Percentiles rank a stretch among this genome's conserved stretches.
These are phyloP conservation scores for Mythimna loreyi DNA, from an alignment of 2,888 invertebrate species.

Conservation along the genomic window DNA sequence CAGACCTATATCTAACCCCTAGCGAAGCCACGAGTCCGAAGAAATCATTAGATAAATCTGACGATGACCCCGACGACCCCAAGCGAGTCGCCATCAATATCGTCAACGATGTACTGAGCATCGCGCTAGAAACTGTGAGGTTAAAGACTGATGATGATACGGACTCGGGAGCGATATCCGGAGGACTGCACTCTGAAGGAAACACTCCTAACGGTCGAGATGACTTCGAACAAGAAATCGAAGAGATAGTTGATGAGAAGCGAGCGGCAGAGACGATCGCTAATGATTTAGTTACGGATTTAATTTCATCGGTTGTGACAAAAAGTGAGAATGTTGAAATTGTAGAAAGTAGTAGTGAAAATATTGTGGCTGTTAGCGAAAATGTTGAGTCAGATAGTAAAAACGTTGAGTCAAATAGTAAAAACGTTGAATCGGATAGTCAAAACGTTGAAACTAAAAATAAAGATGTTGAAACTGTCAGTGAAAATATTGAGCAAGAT, in stretches of 20 bases:
- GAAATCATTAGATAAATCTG: constrained; percentile 85
- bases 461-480: constrained; percentile 43
- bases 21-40: constrained; percentile 91
- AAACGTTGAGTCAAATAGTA: constrained; percentile 46
- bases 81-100: constrained; percentile 86
- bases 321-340: constrained; percentile 63
- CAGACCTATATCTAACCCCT: constrained; percentile 93
- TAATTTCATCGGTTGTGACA: constrained; percentile 77
- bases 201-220: constrained; percentile 87
- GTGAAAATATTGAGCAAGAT: constrained; percentile 70
- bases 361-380: constrained; percentile 44
- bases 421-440: constrained; percentile 62
- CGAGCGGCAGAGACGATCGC: constrained; percentile 80
- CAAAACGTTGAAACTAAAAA: constrained; percentile 70
- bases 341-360: constrained; percentile 52
- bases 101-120: constrained; percentile 87
- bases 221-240: constrained; percentile 86
- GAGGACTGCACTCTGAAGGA: constrained; percentile 85
- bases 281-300: constrained; percentile 80
- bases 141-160: constrained; percentile 86
- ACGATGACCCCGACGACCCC: constrained; percentile 75
- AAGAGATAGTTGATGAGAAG: constrained; percentile 82
- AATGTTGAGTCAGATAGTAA: constrained; percentile 71
- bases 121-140: constrained; percentile 85
- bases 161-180: constrained; percentile 88